phyloP scores from a whole-genome alignment of 2,797 vertebrate genomes.

The Mormyrops boulengeri region DNA sequence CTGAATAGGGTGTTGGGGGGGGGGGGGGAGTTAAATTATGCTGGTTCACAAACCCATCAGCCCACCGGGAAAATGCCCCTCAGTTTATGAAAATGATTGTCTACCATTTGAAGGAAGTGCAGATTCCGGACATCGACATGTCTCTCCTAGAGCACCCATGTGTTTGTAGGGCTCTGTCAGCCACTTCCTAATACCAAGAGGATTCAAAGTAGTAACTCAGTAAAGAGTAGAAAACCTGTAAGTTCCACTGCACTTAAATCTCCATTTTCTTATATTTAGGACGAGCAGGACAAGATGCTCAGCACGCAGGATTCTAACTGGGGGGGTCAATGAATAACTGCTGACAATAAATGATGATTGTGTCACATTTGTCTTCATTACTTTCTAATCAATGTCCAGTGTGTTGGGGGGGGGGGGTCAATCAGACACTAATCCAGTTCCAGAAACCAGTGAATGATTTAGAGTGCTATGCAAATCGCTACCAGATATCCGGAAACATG shows the following conservation, averaged over 20 bases:
- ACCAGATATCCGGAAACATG: neutral
- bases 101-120: neutral
- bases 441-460: neutral
- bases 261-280: neutral
- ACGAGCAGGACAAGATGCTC: neutral
- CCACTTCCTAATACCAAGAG: neutral
- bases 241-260: neutral
- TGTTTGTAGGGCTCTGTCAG: neutral
- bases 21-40: neutral
- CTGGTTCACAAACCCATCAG: neutral
- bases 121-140: neutral
- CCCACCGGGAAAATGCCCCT: neutral
- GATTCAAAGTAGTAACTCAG: neutral
- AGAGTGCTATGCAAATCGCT: neutral
- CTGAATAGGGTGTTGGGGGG: neutral
- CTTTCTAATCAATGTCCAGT: conserved; percentile 1
- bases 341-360: neutral
- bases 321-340: neutral
- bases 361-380: conserved; percentile 12
- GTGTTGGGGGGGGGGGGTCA: neutral
- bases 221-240: neutral
- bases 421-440: neutral
- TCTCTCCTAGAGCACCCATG: neutral
- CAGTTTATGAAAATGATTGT: neutral
- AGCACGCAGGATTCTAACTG: neutral